Evolutionary conservation across 2,888 invertebrate genomes (phyloP).

Genomic region (Hypercompe scribonia): DNA sequence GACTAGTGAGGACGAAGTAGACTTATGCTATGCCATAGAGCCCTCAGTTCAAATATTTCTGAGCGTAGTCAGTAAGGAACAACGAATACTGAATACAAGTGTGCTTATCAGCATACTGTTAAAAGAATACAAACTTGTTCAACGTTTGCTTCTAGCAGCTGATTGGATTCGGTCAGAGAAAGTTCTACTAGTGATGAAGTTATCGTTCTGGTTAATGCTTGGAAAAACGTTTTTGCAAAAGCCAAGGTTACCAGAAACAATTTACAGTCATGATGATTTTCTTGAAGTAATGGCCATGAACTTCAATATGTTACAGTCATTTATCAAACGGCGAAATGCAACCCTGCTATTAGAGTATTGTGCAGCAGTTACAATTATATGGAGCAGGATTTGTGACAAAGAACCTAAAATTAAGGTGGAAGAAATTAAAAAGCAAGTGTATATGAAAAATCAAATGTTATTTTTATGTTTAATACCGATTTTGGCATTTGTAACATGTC

Average conservation of each 20-base stretch:
- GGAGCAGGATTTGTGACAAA: slow-evolving; percentile 61
- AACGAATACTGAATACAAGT: slow-evolving; percentile 73
- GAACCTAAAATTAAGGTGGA: slow-evolving; percentile 50
- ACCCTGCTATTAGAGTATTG: slow-evolving; percentile 71
- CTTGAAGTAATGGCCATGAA: slow-evolving; percentile 68
- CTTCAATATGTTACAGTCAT: slow-evolving; percentile 68
- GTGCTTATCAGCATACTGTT: slow-evolving; percentile 64
- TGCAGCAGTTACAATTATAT: slow-evolving; percentile 68
- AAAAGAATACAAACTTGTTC: slow-evolving; percentile 70
- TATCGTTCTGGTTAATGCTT: slow-evolving; percentile 79
- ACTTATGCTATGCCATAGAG: slow-evolving; percentile 82
- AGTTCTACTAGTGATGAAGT: slow-evolving; percentile 78
- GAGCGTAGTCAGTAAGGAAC: slow-evolving; percentile 83
- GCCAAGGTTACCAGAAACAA: slow-evolving; percentile 64
- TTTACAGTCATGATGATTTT: slow-evolving; percentile 69
- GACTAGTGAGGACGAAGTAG: slow-evolving; percentile 81
- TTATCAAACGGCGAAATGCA: slow-evolving; percentile 66
- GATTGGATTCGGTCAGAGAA: slow-evolving; percentile 78
- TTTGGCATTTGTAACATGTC: slow-evolving; percentile 69
- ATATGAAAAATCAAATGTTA: slow-evolving; percentile 87
- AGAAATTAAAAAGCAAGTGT: slow-evolving; percentile 57
- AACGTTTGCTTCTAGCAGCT: slow-evolving; percentile 70
- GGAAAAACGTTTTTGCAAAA: slow-evolving; percentile 70
- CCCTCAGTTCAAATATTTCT: slow-evolving; percentile 87
- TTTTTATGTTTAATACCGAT: slow-evolving; percentile 89